These are phyloP conservation scores for Mormoops blainvillei DNA, from an alignment of 2,113 vertebrate species.

Conservation along the genomic window DNA sequence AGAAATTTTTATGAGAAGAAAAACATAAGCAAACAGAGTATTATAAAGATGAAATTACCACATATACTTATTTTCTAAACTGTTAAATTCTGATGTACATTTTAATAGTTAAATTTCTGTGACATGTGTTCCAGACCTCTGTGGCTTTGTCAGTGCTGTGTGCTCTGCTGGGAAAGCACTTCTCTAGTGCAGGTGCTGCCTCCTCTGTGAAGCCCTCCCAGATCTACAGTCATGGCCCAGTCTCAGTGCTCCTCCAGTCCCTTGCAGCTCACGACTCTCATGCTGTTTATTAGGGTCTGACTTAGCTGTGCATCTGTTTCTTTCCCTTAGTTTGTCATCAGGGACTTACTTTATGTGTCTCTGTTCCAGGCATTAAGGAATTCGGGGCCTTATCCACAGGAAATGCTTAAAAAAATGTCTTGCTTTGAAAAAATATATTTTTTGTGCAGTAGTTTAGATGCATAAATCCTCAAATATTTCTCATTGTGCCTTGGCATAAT, in stretches of 20 bases:
- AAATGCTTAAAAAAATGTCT: neutral
- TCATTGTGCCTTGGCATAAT: neutral
- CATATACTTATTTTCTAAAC: neutral
- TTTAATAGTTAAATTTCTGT: neutral
- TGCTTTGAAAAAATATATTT: neutral
- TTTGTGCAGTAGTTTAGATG: neutral
- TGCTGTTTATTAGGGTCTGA: neutral
- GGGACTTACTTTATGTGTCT: neutral
- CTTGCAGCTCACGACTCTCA: no score
- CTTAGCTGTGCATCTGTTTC: neutral
- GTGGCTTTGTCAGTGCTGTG: neutral
- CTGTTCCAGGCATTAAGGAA: neutral
- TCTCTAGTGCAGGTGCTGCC: neutral
- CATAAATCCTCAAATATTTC: neutral
- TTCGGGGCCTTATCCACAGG: neutral
- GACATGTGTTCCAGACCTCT: neutral
- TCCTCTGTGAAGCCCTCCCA: neutral
- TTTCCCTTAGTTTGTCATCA: neutral
- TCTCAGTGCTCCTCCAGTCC: neutral
- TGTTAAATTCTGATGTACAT: neutral
- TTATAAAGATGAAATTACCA: neutral
- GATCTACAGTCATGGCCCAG: neutral
- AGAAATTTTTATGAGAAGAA: slow-evolving; percentile 1
- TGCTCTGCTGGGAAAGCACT: neutral
- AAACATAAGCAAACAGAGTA: neutral